Evolutionary conservation across 1,140 invertebrate genomes (phyloP), one percentile per base, ranked within the genome.

Genomic region (Aricia agestis): DNA sequence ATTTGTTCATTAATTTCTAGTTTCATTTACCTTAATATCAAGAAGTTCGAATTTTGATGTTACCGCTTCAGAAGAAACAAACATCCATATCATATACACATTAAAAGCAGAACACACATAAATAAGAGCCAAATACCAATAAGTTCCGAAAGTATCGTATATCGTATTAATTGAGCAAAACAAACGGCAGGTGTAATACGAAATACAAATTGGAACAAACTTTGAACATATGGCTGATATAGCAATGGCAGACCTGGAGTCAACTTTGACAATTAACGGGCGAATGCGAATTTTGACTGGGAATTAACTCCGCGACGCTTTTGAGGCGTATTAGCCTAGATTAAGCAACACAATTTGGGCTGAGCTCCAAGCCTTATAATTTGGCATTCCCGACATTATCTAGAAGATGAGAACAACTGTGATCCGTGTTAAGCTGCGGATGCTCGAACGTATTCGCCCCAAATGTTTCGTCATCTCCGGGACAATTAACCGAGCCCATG

Each of bases 191-290:
- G 59, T 69, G 52, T 25, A 11, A 18, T 69, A 69, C 68, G 68
- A 63, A 69, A 69, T 59, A 69, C 68, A 69, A 69, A 61, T 18
- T 61, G 57, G 68, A 61, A 69, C 68, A 69, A 69, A 58, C 59
- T 69, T 41, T 31, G 72, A 78, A 75, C 78, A 77, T 76, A 79
- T 76, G 79, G 70, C 70, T 74, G 78, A 83, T 83, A 82, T 78
- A 70, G 72, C 65, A 72, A 75, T 63, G 59, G 57, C 57, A 78
- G 78, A 67, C 73, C 72, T 67, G 69, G 73, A 73, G 72, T 73
- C 61, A 83, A 85, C 78, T 83, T 85, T 72, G 78, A 81, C 81
- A 83, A 85, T 85, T 85, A 85, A 80, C 81, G 76, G 78, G 72
- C 73, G 72, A 77, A 76, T 73, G 73, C 69, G 74, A 76, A 73